phyloP scores from a whole-genome alignment of 2,797 vertebrate genomes.

The Malurus splendens region DNA sequence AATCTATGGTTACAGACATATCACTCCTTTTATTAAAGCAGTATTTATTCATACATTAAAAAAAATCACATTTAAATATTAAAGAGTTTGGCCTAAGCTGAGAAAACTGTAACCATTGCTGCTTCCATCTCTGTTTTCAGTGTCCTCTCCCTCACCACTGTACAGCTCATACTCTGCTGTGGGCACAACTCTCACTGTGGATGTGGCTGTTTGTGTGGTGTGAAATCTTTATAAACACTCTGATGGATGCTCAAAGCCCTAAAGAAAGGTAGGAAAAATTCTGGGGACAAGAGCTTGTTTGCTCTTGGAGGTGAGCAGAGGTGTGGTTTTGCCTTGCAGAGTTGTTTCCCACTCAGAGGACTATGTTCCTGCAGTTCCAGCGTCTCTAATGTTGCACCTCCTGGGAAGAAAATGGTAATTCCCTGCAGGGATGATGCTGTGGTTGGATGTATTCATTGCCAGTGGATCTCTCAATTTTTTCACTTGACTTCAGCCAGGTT shows the following conservation, averaged over 20 bases:
- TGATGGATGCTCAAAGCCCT: not conserved
- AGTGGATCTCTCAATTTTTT: not conserved
- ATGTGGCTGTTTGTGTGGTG: fast-evolving
- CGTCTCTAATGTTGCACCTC: not conserved
- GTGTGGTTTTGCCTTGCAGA: not conserved
- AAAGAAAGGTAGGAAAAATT: not conserved
- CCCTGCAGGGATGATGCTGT: not conserved
- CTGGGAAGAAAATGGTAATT: not conserved
- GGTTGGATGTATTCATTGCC: not conserved
- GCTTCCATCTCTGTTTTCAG: not conserved
- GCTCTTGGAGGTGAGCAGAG: not conserved
- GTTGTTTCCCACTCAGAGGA: not conserved
- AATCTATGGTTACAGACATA: not conserved
- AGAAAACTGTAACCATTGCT: not conserved
- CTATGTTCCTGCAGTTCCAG: not conserved
- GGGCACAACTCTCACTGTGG: not conserved
- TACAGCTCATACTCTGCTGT: not conserved
- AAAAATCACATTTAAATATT: slow-evolving; percentile 13
- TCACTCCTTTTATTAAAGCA: slow-evolving; percentile 6
- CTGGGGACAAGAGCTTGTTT: not conserved
- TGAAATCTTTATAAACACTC: not conserved
- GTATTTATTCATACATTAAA: slow-evolving; percentile 9
- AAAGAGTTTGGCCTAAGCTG: not conserved
- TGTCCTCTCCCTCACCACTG: not conserved
- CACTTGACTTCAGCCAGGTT: not conserved